Evolutionary conservation across 1,140 invertebrate genomes (phyloP), one percentile per base, ranked within the genome.

Genomic region (Drosophila saltans): DNA sequence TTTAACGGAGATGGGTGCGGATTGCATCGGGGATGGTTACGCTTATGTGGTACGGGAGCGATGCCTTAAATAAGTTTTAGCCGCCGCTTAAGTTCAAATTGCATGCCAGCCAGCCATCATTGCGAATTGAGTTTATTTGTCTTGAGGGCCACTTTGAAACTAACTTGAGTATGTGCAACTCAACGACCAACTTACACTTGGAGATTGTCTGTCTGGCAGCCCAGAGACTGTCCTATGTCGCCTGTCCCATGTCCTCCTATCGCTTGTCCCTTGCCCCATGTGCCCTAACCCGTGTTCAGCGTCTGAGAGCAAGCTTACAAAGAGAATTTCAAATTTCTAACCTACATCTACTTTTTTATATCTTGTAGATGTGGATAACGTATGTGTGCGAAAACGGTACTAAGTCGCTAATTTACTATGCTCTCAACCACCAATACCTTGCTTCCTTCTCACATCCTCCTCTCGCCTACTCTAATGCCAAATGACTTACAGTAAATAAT

Each of bases 331-430:
- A 71, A 39, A 58, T 69, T 76, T 62, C 24, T 30, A 8, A 40
- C 8, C 26, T 43, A 26, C 57, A 24, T 59, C 10, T 57, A 36
- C 39, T 36, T 33, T 24, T 39, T 30, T 16, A 2, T 10, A 26
- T 41, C 60, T 43, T 36, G 39, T 26, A 11, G 41, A 40, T 67
- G 39, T 26, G 24, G 41, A 40, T 67, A 62, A 75, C 56, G 67
- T 61, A 45, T 33, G 67, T 61, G 57, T 33, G 40, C 24, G n/a
- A 45, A 68, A 33, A 59, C 30, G 55, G 43, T 67, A 69, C 69
- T 66, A 70, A 68, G 66, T 73, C 40, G 66, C 75, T 88, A 78
- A 88, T 88, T 85, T 86, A 60, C 66, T 75, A 86, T 81, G 78
- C 82, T 66, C 68, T 81, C 45, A 28, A 61, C n/a, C 43, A 33